Evolutionary conservation across 2,888 invertebrate genomes (phyloP).

Genomic region (Dasypolia templi): DNA sequence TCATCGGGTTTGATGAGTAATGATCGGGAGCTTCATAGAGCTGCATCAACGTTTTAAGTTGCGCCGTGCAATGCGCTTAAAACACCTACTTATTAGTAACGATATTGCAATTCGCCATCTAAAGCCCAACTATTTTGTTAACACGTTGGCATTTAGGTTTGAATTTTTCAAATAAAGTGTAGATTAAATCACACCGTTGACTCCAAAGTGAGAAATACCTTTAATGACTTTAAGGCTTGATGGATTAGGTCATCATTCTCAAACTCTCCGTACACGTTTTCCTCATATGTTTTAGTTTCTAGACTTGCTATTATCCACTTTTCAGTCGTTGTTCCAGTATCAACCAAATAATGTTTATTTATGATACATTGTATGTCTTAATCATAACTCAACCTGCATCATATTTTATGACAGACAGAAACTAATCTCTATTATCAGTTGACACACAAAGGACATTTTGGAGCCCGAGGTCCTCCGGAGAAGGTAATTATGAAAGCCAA

Average conservation of each 20-base stretch:
- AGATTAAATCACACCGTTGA: neutral
- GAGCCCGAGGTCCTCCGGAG: neutral
- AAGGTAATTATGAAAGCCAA: neutral
- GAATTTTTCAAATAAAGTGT: too few species aligned
- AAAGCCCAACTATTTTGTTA: too few species aligned
- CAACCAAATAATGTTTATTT: too few species aligned
- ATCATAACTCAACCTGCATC: conserved; percentile 22
- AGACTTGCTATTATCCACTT: too few species aligned
- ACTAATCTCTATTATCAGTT: conserved; percentile 23
- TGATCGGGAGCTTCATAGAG: neutral
- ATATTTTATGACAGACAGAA: conserved; percentile 13
- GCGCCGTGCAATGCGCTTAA: neutral
- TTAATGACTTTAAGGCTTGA: neutral
- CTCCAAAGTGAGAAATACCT: neutral
- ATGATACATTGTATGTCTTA: conserved; percentile 1
- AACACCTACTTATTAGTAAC: neutral
- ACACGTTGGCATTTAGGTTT: too few species aligned
- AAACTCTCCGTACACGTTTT: neutral
- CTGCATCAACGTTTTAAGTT: too few species aligned
- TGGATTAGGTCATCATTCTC: neutral
- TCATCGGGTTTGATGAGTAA: neutral
- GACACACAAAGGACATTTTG: conserved; percentile 12
- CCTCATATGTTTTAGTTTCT: conserved; percentile 7
- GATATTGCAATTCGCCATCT: neutral
- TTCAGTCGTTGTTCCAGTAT: too few species aligned